A percentile compares a stretch with the other conserved stretches of the same genome.
Conservation (phyloP, 2,797 vertebrate species). For the Myripristis jacobus region DNA sequence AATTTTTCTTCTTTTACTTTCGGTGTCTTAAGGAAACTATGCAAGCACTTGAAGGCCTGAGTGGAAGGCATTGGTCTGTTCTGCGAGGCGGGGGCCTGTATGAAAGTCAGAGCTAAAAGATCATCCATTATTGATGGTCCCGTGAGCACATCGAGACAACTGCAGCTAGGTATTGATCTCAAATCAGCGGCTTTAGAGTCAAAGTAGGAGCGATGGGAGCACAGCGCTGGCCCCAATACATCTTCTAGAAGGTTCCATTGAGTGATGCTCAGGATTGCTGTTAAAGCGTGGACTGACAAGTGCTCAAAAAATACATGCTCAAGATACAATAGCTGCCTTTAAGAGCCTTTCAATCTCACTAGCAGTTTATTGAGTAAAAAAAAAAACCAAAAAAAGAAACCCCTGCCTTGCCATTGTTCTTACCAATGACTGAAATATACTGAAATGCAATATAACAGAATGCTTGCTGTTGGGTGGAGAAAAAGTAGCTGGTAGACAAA, state of each 20-base stretch:
- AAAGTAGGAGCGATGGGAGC: conserved; percentile 48
- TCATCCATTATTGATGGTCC: conserved; percentile 74
- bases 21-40: background rate
- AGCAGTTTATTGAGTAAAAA: conserved; percentile 3
- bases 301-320: conserved; percentile 20
- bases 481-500: conserved; percentile 24
- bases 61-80: conserved; percentile 18
- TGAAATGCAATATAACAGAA: conserved; percentile 7
- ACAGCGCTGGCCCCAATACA: conserved; percentile 37
- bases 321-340: conserved; percentile 4
- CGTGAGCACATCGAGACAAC: conserved; percentile 60
- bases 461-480: conserved; percentile 10
- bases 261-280: conserved; percentile 22
- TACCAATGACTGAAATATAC: background rate
- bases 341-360: conserved; percentile 34
- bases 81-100: conserved; percentile 23
- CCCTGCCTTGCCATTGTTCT: background rate
- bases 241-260: conserved; percentile 50
- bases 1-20: background rate
- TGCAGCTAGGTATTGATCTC: conserved; percentile 69
- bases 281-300: conserved; percentile 27
- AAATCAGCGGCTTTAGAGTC: conserved; percentile 64
- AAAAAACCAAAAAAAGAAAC: too few species aligned
- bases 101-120: conserved; percentile 57
- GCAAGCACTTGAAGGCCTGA: conserved; percentile 5